These are phyloP conservation scores for Ctenosaura bakeri DNA, from an alignment of 2,797 vertebrate species.

Conservation along the genomic window DNA sequence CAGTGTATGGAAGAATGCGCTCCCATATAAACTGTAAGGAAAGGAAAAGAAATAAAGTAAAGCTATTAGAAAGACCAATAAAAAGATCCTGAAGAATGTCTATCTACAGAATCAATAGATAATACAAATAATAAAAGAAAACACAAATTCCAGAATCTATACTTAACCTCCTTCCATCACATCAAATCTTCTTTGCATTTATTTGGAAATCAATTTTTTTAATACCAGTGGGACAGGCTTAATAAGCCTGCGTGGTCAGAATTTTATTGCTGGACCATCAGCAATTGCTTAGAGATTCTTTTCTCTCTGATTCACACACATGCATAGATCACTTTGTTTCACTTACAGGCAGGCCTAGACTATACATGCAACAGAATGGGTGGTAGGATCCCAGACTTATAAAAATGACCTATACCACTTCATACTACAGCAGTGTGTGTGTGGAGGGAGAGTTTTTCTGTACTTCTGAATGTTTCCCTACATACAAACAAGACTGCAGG, in stretches of 20 bases:
- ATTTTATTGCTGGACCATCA: not conserved
- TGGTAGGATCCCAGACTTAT: not conserved
- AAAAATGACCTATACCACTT: not conserved
- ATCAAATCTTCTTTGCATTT: not conserved
- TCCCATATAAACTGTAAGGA: constrained; percentile 12
- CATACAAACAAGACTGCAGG: not conserved
- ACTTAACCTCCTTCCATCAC: not conserved
- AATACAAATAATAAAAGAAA: constrained; percentile 6
- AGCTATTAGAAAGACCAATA: not conserved
- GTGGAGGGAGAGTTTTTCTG: too few species aligned
- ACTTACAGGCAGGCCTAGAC: not conserved
- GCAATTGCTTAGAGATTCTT: not conserved
- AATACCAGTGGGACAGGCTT: not conserved
- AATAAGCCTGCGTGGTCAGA: not conserved
- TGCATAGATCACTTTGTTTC: not conserved
- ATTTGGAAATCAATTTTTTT: not conserved
- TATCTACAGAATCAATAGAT: constrained; percentile 24
- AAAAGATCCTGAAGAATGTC: constrained; percentile 25
- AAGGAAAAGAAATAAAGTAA: not conserved
- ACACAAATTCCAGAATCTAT: constrained; percentile 9
- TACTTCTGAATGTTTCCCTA: not conserved
- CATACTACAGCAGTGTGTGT: not conserved
- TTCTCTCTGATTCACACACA: not conserved
- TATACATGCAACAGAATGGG: not conserved
- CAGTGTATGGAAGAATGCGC: constrained; percentile 14